A percentile compares a stretch with the other conserved stretches of the same genome.
Conservation (phyloP, 2,797 vertebrate species). For the Myripristis murdjan region DNA sequence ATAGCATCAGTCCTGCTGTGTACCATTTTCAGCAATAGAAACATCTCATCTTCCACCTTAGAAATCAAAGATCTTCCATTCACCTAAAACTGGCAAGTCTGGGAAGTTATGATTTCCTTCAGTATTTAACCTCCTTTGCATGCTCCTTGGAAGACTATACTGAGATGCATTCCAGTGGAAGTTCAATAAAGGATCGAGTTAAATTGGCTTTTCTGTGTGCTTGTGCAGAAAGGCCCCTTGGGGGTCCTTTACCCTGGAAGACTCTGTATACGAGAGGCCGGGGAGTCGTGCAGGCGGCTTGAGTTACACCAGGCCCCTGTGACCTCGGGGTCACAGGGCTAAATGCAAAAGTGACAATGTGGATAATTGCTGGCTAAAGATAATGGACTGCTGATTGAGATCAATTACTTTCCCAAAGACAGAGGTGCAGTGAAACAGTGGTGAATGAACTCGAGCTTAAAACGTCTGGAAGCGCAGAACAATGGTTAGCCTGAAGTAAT, state of each 20-base stretch:
- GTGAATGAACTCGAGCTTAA: slow-evolving; percentile 52
- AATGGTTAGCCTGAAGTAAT: slow-evolving; percentile 43
- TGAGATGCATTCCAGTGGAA: slow-evolving; percentile 87
- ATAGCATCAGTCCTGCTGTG: no score
- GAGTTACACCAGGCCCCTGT: slow-evolving; percentile 91
- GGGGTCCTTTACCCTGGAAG: slow-evolving; percentile 91
- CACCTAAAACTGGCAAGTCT: slow-evolving; percentile 4
- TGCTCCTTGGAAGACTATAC: slow-evolving; percentile 87
- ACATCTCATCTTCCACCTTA: no score
- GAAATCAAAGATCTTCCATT: no score
- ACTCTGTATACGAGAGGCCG: slow-evolving; percentile 91
- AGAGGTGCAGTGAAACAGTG: slow-evolving; percentile 71
- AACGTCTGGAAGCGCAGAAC: slow-evolving; percentile 47
- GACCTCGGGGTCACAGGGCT: slow-evolving; percentile 92
- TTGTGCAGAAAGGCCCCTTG: slow-evolving; percentile 88
- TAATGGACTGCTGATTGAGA: slow-evolving; percentile 95
- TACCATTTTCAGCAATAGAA: no score
- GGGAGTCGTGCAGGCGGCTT: slow-evolving; percentile 90
- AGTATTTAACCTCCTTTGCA: slow-evolving; percentile 87
- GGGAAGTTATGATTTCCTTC: neutral
- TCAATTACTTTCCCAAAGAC: slow-evolving; percentile 88
- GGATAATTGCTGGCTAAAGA: slow-evolving; percentile 95
- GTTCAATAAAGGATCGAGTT: slow-evolving; percentile 89
- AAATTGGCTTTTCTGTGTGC: slow-evolving; percentile 90
- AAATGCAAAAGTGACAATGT: slow-evolving; percentile 97